Conservation (phyloP, 2,888 invertebrate genomes). For the Cetonia aurata region DNA sequence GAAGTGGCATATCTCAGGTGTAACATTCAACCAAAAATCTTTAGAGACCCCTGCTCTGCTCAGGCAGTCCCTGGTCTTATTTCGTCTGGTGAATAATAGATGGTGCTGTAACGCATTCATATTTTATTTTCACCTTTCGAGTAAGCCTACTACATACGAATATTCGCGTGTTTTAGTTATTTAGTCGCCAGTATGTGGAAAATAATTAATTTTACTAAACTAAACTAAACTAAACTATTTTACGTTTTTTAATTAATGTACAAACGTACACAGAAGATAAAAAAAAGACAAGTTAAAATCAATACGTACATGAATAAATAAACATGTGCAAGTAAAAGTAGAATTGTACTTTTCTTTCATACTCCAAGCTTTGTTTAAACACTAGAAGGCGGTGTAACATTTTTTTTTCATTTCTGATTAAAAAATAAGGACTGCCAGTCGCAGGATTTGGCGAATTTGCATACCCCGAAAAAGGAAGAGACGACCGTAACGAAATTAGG, state of each 20-base stretch:
- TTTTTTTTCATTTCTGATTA: not conserved
- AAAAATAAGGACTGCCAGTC: not conserved
- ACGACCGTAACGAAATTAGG: too few relatives aligned
- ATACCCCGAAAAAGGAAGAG: too few relatives aligned
- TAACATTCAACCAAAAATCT: constrained; percentile 28
- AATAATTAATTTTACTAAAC: not conserved
- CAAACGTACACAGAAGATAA: too few relatives aligned
- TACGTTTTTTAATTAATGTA: too few relatives aligned
- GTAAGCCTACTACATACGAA: not conserved
- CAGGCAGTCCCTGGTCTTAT: constrained; percentile 22
- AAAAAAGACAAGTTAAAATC: too few relatives aligned
- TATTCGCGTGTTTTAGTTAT: not conserved
- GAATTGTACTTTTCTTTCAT: not conserved
- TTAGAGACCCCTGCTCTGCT: constrained; percentile 11
- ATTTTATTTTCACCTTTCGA: constrained; percentile 7
- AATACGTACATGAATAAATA: too few relatives aligned
- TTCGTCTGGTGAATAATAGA: constrained; percentile 24
- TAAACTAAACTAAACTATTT: too few relatives aligned
- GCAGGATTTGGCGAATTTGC: not conserved
- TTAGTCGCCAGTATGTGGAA: not conserved
- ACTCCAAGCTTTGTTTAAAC: not conserved
- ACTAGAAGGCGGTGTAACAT: not conserved
- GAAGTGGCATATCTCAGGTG: constrained; percentile 12
- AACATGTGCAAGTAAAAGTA: too few relatives aligned
- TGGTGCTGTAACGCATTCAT: constrained; percentile 9